Base-by-base conservation (phyloP, 2,113 vertebrate species). In the Heterocephalus glaber region DNA sequence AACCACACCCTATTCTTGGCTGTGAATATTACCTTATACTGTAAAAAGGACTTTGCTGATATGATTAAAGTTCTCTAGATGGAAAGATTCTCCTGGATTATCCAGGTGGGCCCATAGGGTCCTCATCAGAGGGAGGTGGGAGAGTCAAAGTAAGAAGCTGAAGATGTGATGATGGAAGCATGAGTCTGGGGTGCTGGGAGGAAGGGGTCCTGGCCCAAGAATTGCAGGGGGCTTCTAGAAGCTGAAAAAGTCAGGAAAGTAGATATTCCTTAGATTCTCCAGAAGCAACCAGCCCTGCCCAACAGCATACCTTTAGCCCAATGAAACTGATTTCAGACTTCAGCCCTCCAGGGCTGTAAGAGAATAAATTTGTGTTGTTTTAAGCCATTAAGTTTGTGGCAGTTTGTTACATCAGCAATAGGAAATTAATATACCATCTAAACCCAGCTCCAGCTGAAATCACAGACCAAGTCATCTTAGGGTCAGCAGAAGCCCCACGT, bases 391-490 rank as follows among this genome's bases (percentile, higher is more conserved):
- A 26, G 14, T 56, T 84, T 19, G 26, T 86, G 58, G 77, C 58
- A 61, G 77, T 66, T 77, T 61, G n/a, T 91, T 85, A 61, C 10
- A 61, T 47, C 13, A 85, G 77, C 54, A 12, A 33, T 2, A 12
- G 70, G 49, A 54, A 63, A 84, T 9, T 14, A 72, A 52, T 33
- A 38, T n/a, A 35, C 22, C 28, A 3, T 38, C 33, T 19, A 16
- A 93, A 22, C 47, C 52, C 1, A 33, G 12, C 10, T 88, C 63
- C 28, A 41, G n/a, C n/a, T 38, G 19, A 49, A 56, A 17, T 56
- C 49, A 2, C 13, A 24, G 52, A 70, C 35, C 0, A 4, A 0
- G n/a, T n/a, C 41, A 66, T 49, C 38, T 0, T 33, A 44, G 58
- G 49, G 19, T 19, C 79, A 35, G 10, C 17, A 8, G 24, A 44